Conservation (phyloP, 2,797 vertebrate species). For the Oryzias sinensis region DNA sequence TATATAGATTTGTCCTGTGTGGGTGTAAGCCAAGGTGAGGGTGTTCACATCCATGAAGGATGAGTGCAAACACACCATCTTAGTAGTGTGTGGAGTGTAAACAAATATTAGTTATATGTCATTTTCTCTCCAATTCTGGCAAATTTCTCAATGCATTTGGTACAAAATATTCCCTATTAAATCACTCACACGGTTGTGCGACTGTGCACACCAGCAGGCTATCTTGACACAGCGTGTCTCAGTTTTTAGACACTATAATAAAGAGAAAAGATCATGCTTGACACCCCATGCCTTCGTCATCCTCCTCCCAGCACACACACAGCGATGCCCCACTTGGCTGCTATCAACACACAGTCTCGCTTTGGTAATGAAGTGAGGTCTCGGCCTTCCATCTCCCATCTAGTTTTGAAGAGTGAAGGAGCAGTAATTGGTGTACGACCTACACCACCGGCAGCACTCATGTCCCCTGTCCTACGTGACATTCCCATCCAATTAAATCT, state of each 20-base stretch:
- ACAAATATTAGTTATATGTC: background rate
- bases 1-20: slow-evolving; percentile 54
- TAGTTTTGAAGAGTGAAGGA: slow-evolving; percentile 56
- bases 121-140: no score
- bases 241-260: slow-evolving; percentile 2
- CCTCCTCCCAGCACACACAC: background rate
- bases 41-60: slow-evolving; percentile 20
- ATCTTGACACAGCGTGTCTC: background rate
- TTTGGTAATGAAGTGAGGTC: slow-evolving; percentile 71
- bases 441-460: slow-evolving; percentile 68
- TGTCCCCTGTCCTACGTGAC: slow-evolving; percentile 75
- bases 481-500: slow-evolving; percentile 76
- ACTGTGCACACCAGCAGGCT: background rate
- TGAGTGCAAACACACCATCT: slow-evolving; percentile 19
- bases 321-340: slow-evolving; percentile 51
- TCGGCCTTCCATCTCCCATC: slow-evolving; percentile 56
- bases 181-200: background rate
- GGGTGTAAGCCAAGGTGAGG: slow-evolving; percentile 44
- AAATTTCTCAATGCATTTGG: no score
- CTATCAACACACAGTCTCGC: slow-evolving; percentile 48
- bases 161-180: background rate
- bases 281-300: background rate
- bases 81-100: background rate
- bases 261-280: slow-evolving; percentile 9
- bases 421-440: slow-evolving; percentile 79